Base-by-base conservation (phyloP, 2,797 vertebrate species). In the Enteromius anoplus region DNA sequence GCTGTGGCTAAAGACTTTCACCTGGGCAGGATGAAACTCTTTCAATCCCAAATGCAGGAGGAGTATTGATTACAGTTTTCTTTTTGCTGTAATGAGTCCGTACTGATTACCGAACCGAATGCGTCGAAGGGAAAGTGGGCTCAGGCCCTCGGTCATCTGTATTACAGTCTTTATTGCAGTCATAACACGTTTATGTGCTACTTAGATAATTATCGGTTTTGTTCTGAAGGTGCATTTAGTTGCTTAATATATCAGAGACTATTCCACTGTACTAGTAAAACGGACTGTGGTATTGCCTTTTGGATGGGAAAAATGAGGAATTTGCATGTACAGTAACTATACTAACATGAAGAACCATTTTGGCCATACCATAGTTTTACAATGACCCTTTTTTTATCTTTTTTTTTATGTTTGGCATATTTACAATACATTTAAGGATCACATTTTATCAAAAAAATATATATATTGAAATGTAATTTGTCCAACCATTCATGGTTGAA, bases 1-100 rank as follows among this genome's bases (percentile, higher is more conserved):
- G 26, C 51, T 58, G 72, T 85, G 86, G 86, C 86, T 87, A 81
- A 86, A 85, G 83, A 84, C 81, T 80, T 85, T 75, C 75, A 75
- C 64, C 71, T 64, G 71, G 81, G 81, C 80, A 84, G 82, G 75
- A 72, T 81, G 86, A 53, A 51, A 84, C 42, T 53, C 58, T 49
- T 75, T 32, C 55, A n/a, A 76, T 45, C 78, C 81, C 58, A 40
- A 78, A 76, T 66, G 80, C 78, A 42, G 84, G 23, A 37, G 37
- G 62, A 70, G 55, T 86, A 87, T 88, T 32, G 85, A 85, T 86
- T n/a, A 62, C 72, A 60, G 15, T 78, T 75, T 72, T 71, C 83
- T 78, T 69, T 85, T 60, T 49, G 76, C 75, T 78, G 26, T 88
- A 86, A 89, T 85, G 82, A 86, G 78, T 78, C 53, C 64, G 73